These are phyloP conservation scores for Athrips mouffetella DNA, from an alignment of 2,888 invertebrate genomes.

Conservation along the genomic window DNA sequence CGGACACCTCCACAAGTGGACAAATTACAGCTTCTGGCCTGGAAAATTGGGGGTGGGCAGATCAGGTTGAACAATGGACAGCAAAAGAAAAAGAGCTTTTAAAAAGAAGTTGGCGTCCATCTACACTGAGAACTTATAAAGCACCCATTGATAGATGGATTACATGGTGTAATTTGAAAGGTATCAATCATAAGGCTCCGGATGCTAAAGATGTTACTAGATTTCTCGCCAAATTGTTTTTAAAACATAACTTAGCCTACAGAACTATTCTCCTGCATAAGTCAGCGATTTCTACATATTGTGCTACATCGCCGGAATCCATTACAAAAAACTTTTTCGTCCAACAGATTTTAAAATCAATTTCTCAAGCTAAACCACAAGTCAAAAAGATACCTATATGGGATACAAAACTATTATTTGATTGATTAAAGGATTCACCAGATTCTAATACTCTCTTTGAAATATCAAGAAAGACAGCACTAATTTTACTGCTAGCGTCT, in stretches of 20 bases:
- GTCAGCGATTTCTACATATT: slow-evolving; percentile 18
- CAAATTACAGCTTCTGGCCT: slow-evolving; percentile 11
- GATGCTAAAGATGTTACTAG: slow-evolving; percentile 1
- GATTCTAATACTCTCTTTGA: slow-evolving; percentile 10
- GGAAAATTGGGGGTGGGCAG: slow-evolving; percentile 25
- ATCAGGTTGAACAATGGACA: neutral
- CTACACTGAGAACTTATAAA: slow-evolving; percentile 1
- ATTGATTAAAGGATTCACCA: neutral
- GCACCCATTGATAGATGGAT: neutral
- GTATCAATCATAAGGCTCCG: neutral
- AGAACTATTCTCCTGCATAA: slow-evolving; percentile 17
- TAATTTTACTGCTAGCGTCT: slow-evolving; percentile 19
- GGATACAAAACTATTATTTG: slow-evolving; percentile 7
- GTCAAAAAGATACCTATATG: neutral
- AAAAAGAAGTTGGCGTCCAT: neutral
- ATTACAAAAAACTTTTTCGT: slow-evolving; percentile 8
- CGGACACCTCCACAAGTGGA: slow-evolving; percentile 16
- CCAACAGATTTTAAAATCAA: slow-evolving; percentile 2
- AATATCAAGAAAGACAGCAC: slow-evolving; percentile 13
- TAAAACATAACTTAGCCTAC: slow-evolving; percentile 11
- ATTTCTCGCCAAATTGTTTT: neutral
- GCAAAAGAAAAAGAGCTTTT: neutral
- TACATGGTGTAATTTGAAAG: neutral
- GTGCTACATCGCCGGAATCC: neutral
- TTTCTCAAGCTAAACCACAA: neutral